Evolutionary conservation across 2,888 invertebrate genomes (phyloP).

Genomic region (Tetragnatha montana): DNA sequence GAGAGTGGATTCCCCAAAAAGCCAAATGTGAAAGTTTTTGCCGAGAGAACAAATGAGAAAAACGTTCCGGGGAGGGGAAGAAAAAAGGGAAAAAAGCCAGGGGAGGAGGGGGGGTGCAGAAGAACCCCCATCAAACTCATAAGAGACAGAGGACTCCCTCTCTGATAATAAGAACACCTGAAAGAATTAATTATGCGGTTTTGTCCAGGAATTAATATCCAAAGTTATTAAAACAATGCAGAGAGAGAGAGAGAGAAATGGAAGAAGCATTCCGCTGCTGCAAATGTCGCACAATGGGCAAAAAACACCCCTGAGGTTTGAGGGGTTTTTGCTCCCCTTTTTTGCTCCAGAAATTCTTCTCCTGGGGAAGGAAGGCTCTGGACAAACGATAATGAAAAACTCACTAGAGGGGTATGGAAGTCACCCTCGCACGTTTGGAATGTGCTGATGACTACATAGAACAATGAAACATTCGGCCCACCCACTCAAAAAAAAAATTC

Average conservation of each 20-base stretch:
- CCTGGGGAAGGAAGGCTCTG: slow-evolving; percentile 4
- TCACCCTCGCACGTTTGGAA: slow-evolving; percentile 31
- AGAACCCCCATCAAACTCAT: slow-evolving; percentile 8
- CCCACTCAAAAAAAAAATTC: too few species aligned
- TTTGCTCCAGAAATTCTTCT: slow-evolving; percentile 53
- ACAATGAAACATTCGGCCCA: not conserved
- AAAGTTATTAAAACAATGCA: slow-evolving; percentile 71
- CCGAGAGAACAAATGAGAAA: slow-evolving; percentile 59
- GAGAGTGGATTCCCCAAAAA: slow-evolving; percentile 28
- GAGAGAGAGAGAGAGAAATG: slow-evolving; percentile 51
- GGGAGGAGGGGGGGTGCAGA: not conserved
- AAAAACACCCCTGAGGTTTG: slow-evolving; percentile 64
- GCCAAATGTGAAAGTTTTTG: slow-evolving; percentile 63
- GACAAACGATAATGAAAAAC: slow-evolving; percentile 56
- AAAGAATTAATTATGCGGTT: slow-evolving; percentile 71
- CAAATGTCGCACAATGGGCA: slow-evolving; percentile 61
- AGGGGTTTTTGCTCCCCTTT: slow-evolving; percentile 38
- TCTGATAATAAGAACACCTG: slow-evolving; percentile 70
- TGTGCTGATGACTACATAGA: slow-evolving; percentile 40
- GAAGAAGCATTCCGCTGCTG: slow-evolving; percentile 52
- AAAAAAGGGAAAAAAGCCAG: slow-evolving; percentile 1
- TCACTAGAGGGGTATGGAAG: slow-evolving; percentile 24
- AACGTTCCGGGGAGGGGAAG: slow-evolving; percentile 15
- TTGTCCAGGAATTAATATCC: slow-evolving; percentile 69
- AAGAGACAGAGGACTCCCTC: slow-evolving; percentile 23